Evolutionary conservation across 2,797 vertebrate genomes (phyloP), one percentile per base, ranked within the genome.

Genomic region (Orestias chungarensis): DNA sequence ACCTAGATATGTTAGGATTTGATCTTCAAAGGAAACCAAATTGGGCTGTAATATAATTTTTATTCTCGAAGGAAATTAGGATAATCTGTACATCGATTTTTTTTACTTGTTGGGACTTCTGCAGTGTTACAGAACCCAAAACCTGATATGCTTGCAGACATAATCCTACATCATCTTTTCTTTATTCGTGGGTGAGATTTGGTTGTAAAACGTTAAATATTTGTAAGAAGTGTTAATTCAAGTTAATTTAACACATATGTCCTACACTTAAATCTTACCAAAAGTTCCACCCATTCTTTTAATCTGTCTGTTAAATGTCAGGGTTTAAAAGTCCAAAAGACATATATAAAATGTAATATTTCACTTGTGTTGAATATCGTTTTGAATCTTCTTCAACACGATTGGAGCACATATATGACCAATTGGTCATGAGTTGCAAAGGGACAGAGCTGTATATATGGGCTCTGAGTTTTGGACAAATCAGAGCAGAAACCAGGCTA

Each of bases 11-110:
- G 18, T 77, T 38, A 73, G 73, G 55, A 70, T 72, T 69, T 65
- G 47, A 23, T 75, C 64, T 74, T 69, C 50, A 64, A 66, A 82
- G 71, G 72, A n/a, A 38, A 71, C 20, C 57, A 76, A 72, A 86
- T 90, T 35, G 81, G 85, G 80, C 77, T 35, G 78, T 68, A 38
- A 78, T 57, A 33, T 50, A 10, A 54, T 43, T 29, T 59, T 70
- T 17, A 64, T 67, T 65, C 79, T 61, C 70, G 44, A 67, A 2
- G 64, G 75, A 27, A 70, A 69, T 82, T 75, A n/a, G 62, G 27
- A 64, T 75, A 33, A 79, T 75, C 73, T 40, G 44, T 27, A 3
- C 65, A 42, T 68, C 67, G 27, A 27, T 57, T 25, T 27, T 2
- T 43, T 23, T 33, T 42, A 40, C 10, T 2, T 27, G 1, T 8